Base-by-base conservation (phyloP, 2,113 vertebrate species). In the Psilopogon haemacephalus region DNA sequence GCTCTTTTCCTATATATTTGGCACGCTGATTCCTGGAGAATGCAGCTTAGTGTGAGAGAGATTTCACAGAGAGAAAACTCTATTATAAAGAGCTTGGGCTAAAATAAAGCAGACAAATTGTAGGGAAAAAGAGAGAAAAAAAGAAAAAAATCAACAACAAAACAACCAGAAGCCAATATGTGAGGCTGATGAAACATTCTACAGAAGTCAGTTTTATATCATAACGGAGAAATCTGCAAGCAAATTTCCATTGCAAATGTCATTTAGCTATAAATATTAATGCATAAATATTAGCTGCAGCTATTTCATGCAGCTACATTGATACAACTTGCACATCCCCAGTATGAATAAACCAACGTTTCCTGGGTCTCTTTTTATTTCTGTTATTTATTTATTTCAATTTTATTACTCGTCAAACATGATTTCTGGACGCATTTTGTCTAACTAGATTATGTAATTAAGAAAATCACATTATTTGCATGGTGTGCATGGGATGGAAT, bases 231-330 rank as follows among this genome's bases (percentile, higher is more conserved):
- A 70, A 89, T 69, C 37, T 84, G 63, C 38, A 90, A 90, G 67
- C 30, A 84, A 81, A 90, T 93, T 93, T 94, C 80, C 92, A 90
- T 75, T 90, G 84, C 74, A 96, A 94, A 95, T 92, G 48, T 75
- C 70, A 95, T 62, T 92, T 82, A 33, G 82, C 84, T 67, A 90
- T 90, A 74, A 89, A 92, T 94, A 96, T 55, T 69, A 92, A 92
- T 40, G 59, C 26, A 84, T 84, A 91, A 86, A 68, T 88, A 87
- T 54, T 84, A 92, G 80, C 80, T 73, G 65, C 44, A 89, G 58
- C 48, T 90, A 75, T 64, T 93, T 88, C 2, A 2, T 35, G 69
- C 28, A 67, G 73, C 37, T 75, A 62, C 50, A 50, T 78, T 92
- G 86, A 86, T 72, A 69, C 37, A 78, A 58, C 48, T 62, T 37